Base-by-base conservation (phyloP, 1,140 invertebrate genomes). In the Neodiprion lecontei region DNA sequence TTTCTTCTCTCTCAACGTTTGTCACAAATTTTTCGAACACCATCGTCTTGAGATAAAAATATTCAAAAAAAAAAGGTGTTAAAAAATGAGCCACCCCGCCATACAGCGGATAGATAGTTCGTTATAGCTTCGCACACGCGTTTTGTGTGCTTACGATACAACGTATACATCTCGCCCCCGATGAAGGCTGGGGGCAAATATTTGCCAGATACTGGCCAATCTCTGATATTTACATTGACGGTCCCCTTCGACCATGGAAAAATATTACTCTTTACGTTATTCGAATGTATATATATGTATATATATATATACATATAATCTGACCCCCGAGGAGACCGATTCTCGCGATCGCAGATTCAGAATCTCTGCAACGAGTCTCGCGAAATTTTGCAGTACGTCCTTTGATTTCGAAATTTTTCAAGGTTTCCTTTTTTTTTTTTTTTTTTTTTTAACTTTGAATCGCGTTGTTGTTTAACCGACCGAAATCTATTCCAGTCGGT, bases 201-300 rank as follows among this genome's bases (percentile, higher is more conserved):
- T 81, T 81, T 81, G 76, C 77, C 76, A 78, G 75, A 78, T 81
- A 79, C 79, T 74, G 80, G 75, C 76, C 80, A 79, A 81, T 80
- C 78, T 79, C 61, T 72, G 68, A 48, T 81, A 78, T 81, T 81
- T 81, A 77, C 79, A 80, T 77, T 68, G 67, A 66, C 69, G 66
- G 65, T 17, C 67, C 21, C 23, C 69, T 53, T 65, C n/a, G 77
- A 68, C 23, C 72, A 40, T 12, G 72, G 67, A 21, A 76, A 67
- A 73, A 77, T 80, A 80, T 80, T 80, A 80, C 80, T 79, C 75
- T 80, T 81, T 80, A 73, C 79, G 17, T 40, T 61, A 14, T 61
- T 14, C n/a, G 11, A 40, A 40, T 40, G 5, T 40, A 40, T 40
- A 40, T 40, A 40, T 28, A 28, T 28, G 4, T 28, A 28, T 40